Evolutionary conservation across 2,797 vertebrate genomes (phyloP).

Genomic region (Poeciliopsis presidionis): DNA sequence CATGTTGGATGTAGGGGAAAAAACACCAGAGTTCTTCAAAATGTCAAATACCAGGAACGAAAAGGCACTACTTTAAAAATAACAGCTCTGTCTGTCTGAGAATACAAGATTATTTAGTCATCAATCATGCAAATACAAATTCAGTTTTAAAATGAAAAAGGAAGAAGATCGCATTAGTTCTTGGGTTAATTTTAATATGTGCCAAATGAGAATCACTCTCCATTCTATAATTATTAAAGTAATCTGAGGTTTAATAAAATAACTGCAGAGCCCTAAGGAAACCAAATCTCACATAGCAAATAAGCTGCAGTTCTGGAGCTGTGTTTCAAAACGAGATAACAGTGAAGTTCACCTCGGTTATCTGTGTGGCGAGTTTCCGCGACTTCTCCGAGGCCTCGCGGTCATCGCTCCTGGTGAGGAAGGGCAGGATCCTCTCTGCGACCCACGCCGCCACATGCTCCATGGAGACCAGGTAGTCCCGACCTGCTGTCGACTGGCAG

Average conservation of each 20-base stretch:
- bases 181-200: background rate
- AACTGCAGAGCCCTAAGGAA: background rate
- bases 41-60: background rate
- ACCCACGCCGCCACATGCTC: conserved; percentile 86
- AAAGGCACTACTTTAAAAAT: background rate
- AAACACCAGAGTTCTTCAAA: background rate
- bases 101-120: background rate
- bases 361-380: conserved; percentile 74
- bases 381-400: conserved; percentile 52
- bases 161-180: background rate
- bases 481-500: conserved; percentile 83
- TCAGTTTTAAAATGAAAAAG: conserved; percentile 12
- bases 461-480: conserved; percentile 82
- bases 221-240: conserved; percentile 4
- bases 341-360: conserved; percentile 83
- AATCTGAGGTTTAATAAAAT: background rate
- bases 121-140: conserved; percentile 6
- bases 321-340: background rate
- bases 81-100: background rate
- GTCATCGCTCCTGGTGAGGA: conserved; percentile 68
- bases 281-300: background rate
- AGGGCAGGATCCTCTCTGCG: conserved; percentile 81
- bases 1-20: background rate
- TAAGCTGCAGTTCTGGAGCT: background rate
- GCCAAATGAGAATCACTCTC: background rate